Evolutionary conservation across 2,888 invertebrate species (phyloP).

Genomic region (Odontomyia ornata): DNA sequence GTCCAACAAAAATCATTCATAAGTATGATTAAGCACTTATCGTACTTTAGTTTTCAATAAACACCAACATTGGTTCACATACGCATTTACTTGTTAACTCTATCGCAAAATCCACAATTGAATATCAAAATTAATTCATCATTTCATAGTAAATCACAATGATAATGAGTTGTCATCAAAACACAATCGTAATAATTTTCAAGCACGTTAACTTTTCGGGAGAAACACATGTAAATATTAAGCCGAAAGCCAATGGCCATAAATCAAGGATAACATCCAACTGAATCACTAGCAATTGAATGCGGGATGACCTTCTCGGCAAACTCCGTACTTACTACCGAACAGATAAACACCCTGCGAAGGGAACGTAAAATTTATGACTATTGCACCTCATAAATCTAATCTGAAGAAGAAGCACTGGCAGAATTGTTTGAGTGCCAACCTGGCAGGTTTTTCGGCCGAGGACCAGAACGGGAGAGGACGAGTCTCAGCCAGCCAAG

Average conservation of each 20-base stretch:
- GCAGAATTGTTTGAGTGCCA: not conserved
- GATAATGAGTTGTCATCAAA: slow-evolving; percentile 31
- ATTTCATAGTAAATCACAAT: not conserved
- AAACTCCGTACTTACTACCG: not conserved
- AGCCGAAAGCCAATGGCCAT: slow-evolving; percentile 6
- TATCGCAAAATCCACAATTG: too few species aligned
- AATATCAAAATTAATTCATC: too few species aligned
- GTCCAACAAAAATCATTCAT: too few species aligned
- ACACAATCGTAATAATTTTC: slow-evolving; percentile 25
- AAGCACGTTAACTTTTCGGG: slow-evolving; percentile 30
- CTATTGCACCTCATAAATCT: slow-evolving; percentile 53
- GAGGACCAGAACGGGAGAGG: not conserved
- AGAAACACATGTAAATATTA: slow-evolving; percentile 35
- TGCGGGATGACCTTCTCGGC: slow-evolving; percentile 20
- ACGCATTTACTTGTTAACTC: too few species aligned
- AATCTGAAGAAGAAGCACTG: slow-evolving; percentile 13
- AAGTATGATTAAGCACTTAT: too few species aligned
- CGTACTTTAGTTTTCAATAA: too few species aligned
- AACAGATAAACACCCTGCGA: slow-evolving; percentile 42
- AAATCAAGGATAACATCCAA: slow-evolving; percentile 31
- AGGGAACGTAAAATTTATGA: slow-evolving; percentile 50
- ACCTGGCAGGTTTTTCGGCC: not conserved
- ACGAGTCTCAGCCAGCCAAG: not conserved
- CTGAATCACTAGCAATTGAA: not conserved
- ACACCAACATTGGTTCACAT: too few species aligned